These are phyloP conservation scores for Agrochola lota DNA, from an alignment of 2,888 invertebrate species.

Conservation along the genomic window DNA sequence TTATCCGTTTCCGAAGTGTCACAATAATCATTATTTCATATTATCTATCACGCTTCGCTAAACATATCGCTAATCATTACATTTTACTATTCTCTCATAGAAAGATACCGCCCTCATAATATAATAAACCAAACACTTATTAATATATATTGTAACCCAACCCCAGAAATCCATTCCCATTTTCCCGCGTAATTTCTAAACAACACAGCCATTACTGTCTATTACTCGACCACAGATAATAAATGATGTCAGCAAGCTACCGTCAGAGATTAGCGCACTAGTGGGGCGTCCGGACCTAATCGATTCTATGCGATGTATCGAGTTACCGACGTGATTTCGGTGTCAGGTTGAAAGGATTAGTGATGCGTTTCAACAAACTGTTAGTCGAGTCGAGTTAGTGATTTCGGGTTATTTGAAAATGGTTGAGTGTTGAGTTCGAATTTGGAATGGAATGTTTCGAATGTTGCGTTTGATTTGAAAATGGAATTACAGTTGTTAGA, in stretches of 20 bases:
- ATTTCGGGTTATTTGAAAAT: slow-evolving; percentile 43
- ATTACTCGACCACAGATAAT: slow-evolving; percentile 65
- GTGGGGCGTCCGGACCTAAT: slow-evolving; percentile 72
- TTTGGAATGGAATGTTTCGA: slow-evolving; percentile 6
- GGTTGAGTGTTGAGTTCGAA: slow-evolving; percentile 5
- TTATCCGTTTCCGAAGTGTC: background rate
- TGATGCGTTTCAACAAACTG: slow-evolving; percentile 60
- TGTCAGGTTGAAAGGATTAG: slow-evolving; percentile 64
- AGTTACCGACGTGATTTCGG: slow-evolving; percentile 71
- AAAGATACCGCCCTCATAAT: background rate
- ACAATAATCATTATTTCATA: background rate
- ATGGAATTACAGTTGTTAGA: background rate
- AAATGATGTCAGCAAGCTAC: slow-evolving; percentile 68
- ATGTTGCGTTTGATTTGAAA: background rate
- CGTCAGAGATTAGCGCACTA: slow-evolving; percentile 68
- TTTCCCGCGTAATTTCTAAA: slow-evolving; percentile 63
- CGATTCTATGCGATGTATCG: slow-evolving; percentile 71
- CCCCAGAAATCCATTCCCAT: slow-evolving; percentile 27
- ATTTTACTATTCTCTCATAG: background rate
- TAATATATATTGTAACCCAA: slow-evolving; percentile 41
- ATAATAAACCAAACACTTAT: slow-evolving; percentile 29
- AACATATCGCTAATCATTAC: background rate
- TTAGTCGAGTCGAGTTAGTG: slow-evolving; percentile 26
- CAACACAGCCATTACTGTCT: slow-evolving; percentile 57
- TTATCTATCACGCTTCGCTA: background rate